These are phyloP conservation scores for Chrysogorgia sp. DNA, from an alignment of 92 coral and sea anemone species.

Conservation along the genomic window DNA sequence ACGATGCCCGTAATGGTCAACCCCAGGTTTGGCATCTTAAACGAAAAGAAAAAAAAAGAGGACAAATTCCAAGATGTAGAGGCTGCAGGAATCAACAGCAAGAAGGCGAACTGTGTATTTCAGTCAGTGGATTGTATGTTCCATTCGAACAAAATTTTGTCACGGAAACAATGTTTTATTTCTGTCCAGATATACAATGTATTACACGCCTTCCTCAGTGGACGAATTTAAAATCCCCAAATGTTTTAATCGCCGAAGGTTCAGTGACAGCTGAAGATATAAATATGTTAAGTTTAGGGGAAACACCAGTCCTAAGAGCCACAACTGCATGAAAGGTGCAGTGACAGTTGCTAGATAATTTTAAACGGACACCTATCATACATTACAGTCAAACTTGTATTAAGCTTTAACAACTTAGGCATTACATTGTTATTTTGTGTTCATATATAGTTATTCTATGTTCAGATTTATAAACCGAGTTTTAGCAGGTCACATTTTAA, in stretches of 20 bases:
- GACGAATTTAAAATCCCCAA: slow-evolving; percentile 30
- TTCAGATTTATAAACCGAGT: no score
- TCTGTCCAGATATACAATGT: slow-evolving; percentile 16
- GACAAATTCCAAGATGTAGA: slow-evolving; percentile 33
- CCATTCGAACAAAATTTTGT: slow-evolving; percentile 30
- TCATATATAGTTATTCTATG: no score
- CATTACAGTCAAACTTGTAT: no score
- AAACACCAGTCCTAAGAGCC: slow-evolving; percentile 3
- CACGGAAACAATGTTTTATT: slow-evolving; percentile 23
- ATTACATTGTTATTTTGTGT: no score
- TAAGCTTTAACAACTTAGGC: no score
- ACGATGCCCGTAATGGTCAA: slow-evolving; percentile 18
- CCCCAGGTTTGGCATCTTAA: slow-evolving; percentile 11
- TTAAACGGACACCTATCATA: no score
- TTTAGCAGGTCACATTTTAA: no score
- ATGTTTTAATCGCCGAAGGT: slow-evolving; percentile 1
- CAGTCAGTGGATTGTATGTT: slow-evolving; percentile 23
- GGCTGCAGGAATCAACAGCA: slow-evolving; percentile 14
- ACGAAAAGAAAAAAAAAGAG: slow-evolving; percentile 16
- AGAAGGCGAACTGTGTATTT: slow-evolving; percentile 27
- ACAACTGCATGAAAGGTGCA: neutral
- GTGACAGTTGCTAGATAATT: no score
- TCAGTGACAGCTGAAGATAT: slow-evolving; percentile 14
- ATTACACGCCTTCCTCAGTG: slow-evolving; percentile 17
- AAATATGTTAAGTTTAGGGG: slow-evolving; percentile 2